phyloP scores from a whole-genome alignment of 2,113 vertebrate species.

The human (Homo sapiens) region GRCh38 chr6:11763501-11764000 shows the following conservation, averaged over 20 bases:
- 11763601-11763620: neutral
- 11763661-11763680: neutral
- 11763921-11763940: neutral
- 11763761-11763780: neutral
- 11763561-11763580: neutral
- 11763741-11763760: neutral
- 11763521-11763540: neutral
- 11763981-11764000: neutral
- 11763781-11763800: neutral
- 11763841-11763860: neutral
- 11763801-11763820: neutral
- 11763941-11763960: neutral
- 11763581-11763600: neutral
- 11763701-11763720: neutral
- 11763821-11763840: neutral
- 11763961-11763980: neutral
- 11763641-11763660: neutral
- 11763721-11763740: neutral
- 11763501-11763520: neutral
- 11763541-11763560: neutral
- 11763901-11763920: neutral
- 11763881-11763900: neutral
- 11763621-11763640: neutral
- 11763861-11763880: neutral
- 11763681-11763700: neutral